Percentiles rank a stretch among this genome's conserved stretches.
Evolutionary conservation across 2,113 vertebrate species (phyloP).

Genomic region (Actenoides lindsayi): DNA sequence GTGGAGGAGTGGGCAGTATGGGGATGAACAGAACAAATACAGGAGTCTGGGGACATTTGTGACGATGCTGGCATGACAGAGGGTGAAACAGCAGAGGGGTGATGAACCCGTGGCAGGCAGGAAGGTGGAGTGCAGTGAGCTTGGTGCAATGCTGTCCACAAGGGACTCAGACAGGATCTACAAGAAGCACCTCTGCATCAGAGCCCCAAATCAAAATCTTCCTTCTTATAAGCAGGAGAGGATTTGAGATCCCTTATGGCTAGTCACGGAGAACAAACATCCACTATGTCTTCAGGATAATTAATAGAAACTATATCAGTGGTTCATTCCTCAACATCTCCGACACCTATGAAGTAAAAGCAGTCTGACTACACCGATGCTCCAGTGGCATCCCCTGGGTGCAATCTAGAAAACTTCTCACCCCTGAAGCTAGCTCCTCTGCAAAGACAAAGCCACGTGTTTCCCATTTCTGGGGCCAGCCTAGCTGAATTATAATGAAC

Average conservation of each 20-base stretch:
- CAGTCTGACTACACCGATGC: background rate
- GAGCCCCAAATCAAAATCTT: background rate
- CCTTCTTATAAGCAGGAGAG: background rate
- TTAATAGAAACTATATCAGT: background rate
- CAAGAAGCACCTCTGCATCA: background rate
- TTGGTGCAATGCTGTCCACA: background rate
- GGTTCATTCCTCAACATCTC: background rate
- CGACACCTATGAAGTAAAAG: background rate
- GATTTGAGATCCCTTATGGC: background rate
- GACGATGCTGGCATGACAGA: background rate
- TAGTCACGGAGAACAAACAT: background rate
- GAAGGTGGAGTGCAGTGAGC: background rate
- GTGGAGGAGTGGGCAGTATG: background rate
- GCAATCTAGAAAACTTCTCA: background rate
- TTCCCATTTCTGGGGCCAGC: background rate
- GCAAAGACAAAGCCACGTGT: background rate
- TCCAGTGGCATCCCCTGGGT: background rate
- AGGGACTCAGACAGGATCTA: background rate
- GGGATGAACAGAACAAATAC: background rate
- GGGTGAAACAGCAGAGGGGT: background rate
- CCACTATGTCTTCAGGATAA: background rate
- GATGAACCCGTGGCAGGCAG: background rate
- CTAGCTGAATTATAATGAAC: background rate
- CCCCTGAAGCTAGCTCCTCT: background rate
- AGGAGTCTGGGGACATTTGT: background rate